Evolutionary conservation across 2,888 invertebrate genomes (phyloP), one percentile per base, ranked within the genome.

Genomic region (Monopis laevigella): DNA sequence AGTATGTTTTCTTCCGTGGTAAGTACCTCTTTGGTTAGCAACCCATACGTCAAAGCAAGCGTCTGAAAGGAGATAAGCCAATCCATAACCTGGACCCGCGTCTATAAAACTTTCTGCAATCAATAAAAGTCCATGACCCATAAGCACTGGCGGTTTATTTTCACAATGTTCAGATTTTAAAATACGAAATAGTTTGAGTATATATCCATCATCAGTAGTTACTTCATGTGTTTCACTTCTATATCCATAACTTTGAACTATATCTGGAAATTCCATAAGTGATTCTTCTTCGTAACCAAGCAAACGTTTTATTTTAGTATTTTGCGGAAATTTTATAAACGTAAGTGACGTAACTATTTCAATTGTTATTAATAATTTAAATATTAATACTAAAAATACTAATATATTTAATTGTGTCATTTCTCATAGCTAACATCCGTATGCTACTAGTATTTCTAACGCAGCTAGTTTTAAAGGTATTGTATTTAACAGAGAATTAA

Each of bases 1-100:
- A 1, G 52, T 51, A 41, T 89, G 89, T 11, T 63, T 65, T 36
- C 77, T 69, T 4, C 83, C 80, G 55, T 87, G 88, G 44, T 65
- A 56, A 35, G 62, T 68, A 0, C 69, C 69, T 13, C 69, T 54
- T 34, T 52, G 51, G 39, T 66, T 68, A 5, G 62, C 66, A 0
- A 64, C 46, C 69, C 69, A 63, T 1, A 60, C 39, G 38, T 63
- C 63, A 38, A 52, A 50, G 40, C 62, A 58, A 3, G 51, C 51
- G 18, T 53, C 54, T 1, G 62, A 48, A 2, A 61, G 50, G 4
- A 62, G 49, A 19, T 60, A 62, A 0, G 53, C 59, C 1, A 62
- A 43, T 5, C 57, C 58, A 3, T 24, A 5, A 2, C 35, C 35
- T 12, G 45, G 32, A 10, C 29, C 34, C 0, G 73, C 63, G 16